Evolutionary conservation across 2,888 invertebrate genomes (phyloP), one percentile per base, ranked within the genome.

Genomic region (Spialia ferax): DNA sequence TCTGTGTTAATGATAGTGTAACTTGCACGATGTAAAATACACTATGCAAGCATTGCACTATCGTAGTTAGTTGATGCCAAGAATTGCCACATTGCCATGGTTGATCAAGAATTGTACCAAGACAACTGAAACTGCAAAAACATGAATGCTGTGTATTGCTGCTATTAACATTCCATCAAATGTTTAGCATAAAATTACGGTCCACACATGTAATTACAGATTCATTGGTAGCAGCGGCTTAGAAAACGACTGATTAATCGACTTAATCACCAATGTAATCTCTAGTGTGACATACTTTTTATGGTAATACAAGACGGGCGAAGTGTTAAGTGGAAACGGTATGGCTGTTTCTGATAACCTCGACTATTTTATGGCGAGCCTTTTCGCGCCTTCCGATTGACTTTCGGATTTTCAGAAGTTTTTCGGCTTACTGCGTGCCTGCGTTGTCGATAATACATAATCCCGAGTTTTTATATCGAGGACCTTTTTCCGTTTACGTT

Each of bases 151-250:
- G 35, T n/a, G n/a, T n/a, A n/a, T 35, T 22, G 22, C 15, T 6
- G 48, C 54, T 29, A 66, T 66, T 66, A 66, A 60, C 59, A 66
- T 66, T 66, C 66, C 59, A 59, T 59, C 59, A 60, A n/a, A 50
- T 22, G 59, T 59, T 65, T 59, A 59, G 60, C 66, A 66, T 66
- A 60, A 60, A 65, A 65, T 65, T 65, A 59, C 54, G 29, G 59
- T 54, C 50, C 38, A 29, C 57, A 57, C 42, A 60, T 20, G 26
- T 66, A 60, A 66, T 66, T 66, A 61, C 32, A 48, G 29, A 59
- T 50, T 55, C 61, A 54, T 66, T 54, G 48, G 35, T 52, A 11
- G 42, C 52, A 45, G 54, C 59, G 42, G 29, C 59, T 52, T 59
- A 59, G 65, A 59, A 65, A 59, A 59, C 52, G 42, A 52, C 59